These are phyloP conservation scores for Lordiphosa andalusiaca DNA, from an alignment of 2,888 invertebrate species.

Conservation along the genomic window DNA sequence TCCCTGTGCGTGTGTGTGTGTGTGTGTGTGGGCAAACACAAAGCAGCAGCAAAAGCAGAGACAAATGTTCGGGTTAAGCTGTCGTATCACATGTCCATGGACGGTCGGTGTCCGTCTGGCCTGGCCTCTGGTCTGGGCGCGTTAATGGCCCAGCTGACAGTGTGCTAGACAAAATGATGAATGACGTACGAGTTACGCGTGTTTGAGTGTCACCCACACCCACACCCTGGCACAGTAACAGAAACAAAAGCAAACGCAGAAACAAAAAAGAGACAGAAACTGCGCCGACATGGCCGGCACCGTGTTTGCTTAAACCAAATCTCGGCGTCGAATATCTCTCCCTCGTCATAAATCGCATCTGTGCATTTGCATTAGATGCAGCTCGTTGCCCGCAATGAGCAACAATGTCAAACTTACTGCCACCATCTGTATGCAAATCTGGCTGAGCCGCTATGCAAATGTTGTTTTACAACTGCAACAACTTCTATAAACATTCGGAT, in stretches of 20 bases:
- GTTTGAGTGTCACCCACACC: constrained; percentile 23
- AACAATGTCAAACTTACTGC: constrained; percentile 55
- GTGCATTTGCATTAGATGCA: constrained; percentile 68
- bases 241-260: neutral
- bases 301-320: constrained; percentile 25
- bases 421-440: constrained; percentile 35
- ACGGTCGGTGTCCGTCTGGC: neutral
- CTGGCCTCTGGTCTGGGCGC: constrained; percentile 22
- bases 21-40: constrained; percentile 34
- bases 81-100: constrained; percentile 43
- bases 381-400: constrained; percentile 57
- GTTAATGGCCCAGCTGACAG: constrained; percentile 70
- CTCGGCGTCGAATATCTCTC: constrained; percentile 3
- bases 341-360: constrained; percentile 66
- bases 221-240: too few relatives aligned
- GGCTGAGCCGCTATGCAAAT: constrained; percentile 34
- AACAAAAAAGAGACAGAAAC: constrained; percentile 4
- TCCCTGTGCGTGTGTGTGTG: constrained; percentile 4
- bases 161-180: constrained; percentile 59
- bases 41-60: constrained; percentile 35
- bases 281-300: constrained; percentile 7
- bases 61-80: constrained; percentile 53
- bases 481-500: constrained; percentile 1
- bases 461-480: constrained; percentile 36
- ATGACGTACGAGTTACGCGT: constrained; percentile 40